These are phyloP conservation scores for Pelochelys cantorii DNA, from an alignment of 2,797 vertebrate species.

Conservation along the genomic window DNA sequence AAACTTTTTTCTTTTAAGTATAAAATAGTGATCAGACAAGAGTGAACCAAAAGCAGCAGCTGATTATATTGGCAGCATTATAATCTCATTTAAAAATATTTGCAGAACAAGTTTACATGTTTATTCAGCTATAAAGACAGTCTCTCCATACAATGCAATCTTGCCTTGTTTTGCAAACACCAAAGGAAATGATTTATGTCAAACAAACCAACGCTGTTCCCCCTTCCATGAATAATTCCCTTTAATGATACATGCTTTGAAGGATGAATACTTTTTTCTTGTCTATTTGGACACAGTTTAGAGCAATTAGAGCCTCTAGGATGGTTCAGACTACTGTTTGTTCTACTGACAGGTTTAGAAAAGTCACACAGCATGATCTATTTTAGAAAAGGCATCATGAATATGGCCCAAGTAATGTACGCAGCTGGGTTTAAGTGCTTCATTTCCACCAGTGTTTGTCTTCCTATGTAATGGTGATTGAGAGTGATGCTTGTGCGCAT, in stretches of 20 bases:
- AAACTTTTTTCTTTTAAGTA: conserved; percentile 54
- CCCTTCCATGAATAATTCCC: background rate
- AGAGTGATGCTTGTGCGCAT: conserved; percentile 49
- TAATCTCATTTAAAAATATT: conserved; percentile 50
- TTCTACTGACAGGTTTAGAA: conserved; percentile 20
- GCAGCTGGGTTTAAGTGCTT: conserved; percentile 50
- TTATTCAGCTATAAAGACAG: conserved; percentile 51
- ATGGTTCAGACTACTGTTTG: conserved; percentile 50
- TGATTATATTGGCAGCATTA: conserved; percentile 61
- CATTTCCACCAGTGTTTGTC: conserved; percentile 52
- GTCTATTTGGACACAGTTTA: conserved; percentile 30
- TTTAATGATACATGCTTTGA: background rate
- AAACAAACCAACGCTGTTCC: conserved; percentile 5
- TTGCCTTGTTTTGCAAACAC: conserved; percentile 60
- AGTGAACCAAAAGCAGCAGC: conserved; percentile 49
- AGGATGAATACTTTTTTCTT: conserved; percentile 19
- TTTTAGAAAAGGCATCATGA: conserved; percentile 53
- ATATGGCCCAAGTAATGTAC: conserved; percentile 20
- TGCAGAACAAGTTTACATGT: conserved; percentile 49
- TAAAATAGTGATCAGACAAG: conserved; percentile 64
- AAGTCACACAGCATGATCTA: conserved; percentile 20
- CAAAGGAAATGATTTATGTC: conserved; percentile 45
- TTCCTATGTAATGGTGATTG: conserved; percentile 56
- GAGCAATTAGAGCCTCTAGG: conserved; percentile 44
- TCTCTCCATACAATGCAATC: background rate